Conservation (phyloP, 2,888 invertebrate genomes). For the Cheilosia variabilis region DNA sequence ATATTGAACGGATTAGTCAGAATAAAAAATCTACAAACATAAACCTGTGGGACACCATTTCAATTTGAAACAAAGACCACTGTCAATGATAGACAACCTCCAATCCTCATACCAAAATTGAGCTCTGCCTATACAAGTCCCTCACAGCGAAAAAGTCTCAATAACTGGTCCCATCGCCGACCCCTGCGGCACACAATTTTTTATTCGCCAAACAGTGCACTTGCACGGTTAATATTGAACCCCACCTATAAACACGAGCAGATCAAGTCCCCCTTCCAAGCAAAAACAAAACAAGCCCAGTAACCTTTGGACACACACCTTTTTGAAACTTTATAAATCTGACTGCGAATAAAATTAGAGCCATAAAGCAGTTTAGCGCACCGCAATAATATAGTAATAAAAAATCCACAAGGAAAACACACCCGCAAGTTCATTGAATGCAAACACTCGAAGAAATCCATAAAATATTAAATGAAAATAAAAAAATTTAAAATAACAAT, state of each 20-base stretch:
- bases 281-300: background rate
- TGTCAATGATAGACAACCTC: too few relatives aligned
- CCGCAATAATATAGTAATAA: constrained; percentile 16
- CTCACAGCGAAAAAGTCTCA: background rate
- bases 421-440: background rate
- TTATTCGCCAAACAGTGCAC: too few relatives aligned
- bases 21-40: too few relatives aligned
- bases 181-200: background rate
- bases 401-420: background rate
- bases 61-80: background rate
- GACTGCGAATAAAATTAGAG: background rate
- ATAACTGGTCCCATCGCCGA: background rate
- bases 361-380: constrained; percentile 11
- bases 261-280: background rate
- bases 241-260: background rate
- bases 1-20: too few relatives aligned
- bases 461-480: constrained; percentile 15
- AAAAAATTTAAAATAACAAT: background rate
- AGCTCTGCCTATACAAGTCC: background rate
- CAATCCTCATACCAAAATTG: too few relatives aligned
- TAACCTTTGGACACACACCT: background rate
- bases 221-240: background rate
- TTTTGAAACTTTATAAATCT: background rate
- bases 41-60: too few relatives aligned
- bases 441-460: constrained; percentile 1